Evolutionary conservation across 2,888 invertebrate species (phyloP).

Genomic region (Frankliniella intonsa): DNA sequence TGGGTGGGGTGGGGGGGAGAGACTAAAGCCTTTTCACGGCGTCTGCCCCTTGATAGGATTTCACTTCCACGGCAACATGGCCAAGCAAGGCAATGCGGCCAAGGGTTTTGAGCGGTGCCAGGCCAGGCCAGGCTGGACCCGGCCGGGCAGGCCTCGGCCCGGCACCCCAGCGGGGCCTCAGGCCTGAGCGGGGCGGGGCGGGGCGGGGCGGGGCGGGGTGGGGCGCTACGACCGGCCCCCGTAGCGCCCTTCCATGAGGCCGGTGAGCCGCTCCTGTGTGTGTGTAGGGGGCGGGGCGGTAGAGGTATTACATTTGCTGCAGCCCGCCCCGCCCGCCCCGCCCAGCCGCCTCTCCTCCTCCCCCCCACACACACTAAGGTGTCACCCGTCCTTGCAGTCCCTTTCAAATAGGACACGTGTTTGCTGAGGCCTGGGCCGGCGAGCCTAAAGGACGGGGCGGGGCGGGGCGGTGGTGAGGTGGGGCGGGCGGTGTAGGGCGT

Average conservation of each 20-base stretch:
- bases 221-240: no score
- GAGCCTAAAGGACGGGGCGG: background rate
- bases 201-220: no score
- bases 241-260: background rate
- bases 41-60: no score
- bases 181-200: no score
- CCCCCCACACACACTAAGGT: background rate
- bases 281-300: background rate
- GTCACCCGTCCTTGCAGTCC: background rate
- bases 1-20: no score
- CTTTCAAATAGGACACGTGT: background rate
- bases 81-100: no score
- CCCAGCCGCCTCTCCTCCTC: background rate
- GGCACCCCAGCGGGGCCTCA: no score
- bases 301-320: background rate
- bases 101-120: no score
- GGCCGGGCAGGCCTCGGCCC: no score
- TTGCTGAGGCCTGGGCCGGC: background rate
- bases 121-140: no score
- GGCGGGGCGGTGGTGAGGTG: background rate
- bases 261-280: background rate
- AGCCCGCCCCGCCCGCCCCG: background rate
- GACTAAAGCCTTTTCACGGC: no score
- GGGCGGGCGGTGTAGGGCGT: background rate
- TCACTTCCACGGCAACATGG: no score